Evolutionary conservation across 64 coral and sea anemone genomes (phyloP).

Genomic region (Trachythela sp.): DNA sequence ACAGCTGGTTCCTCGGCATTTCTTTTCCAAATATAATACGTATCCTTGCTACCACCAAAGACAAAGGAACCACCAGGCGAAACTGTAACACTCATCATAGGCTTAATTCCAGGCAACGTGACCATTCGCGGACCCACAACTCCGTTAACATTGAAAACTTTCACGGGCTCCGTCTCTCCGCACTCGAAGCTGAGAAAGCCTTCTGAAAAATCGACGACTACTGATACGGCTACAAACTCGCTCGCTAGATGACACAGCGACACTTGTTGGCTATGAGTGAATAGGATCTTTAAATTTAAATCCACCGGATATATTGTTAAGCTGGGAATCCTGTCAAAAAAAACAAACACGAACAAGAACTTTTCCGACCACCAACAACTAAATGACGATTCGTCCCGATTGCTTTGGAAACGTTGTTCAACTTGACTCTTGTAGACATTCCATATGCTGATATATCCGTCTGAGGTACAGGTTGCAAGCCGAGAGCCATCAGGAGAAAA

Average conservation of each 20-base stretch:
- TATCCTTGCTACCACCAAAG: too few species aligned
- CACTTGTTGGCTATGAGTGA: not conserved
- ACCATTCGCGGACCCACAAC: too few species aligned
- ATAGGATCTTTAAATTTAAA: not conserved
- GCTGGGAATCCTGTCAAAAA: not conserved
- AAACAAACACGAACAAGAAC: not conserved
- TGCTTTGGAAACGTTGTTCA: not conserved
- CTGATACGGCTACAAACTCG: not conserved
- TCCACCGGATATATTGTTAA: not conserved
- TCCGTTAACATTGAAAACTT: too few species aligned
- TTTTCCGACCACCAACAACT: not conserved
- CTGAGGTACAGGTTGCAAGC: not conserved
- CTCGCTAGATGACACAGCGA: not conserved
- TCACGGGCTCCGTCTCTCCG: too few species aligned
- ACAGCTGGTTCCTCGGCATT: not conserved
- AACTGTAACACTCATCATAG: too few species aligned
- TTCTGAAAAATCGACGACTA: not conserved
- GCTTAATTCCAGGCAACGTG: too few species aligned
- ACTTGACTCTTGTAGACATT: not conserved
- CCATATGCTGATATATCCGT: not conserved
- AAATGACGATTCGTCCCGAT: not conserved
- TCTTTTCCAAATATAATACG: conserved; percentile 5
- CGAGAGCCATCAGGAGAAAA: not conserved
- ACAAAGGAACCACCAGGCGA: too few species aligned
- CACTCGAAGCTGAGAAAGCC: too few species aligned